Evolutionary conservation across 2,888 invertebrate genomes (phyloP), one percentile per base, ranked within the genome.

Genomic region (Melipona bicolor): DNA sequence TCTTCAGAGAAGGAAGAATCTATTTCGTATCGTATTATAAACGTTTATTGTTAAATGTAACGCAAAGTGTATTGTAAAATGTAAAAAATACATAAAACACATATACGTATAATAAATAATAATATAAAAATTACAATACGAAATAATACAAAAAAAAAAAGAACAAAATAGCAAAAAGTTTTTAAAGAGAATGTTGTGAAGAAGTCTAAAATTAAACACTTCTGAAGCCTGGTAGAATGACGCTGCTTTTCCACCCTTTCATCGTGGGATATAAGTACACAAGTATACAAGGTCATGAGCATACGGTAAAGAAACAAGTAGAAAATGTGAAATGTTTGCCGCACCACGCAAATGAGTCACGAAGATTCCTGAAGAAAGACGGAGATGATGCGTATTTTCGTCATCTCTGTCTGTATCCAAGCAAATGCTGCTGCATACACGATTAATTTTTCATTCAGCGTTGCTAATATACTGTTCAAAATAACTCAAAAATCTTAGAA

Each of bases 301-400:
- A 56, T 56, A 43, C 43, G 32, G 70, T n/a, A 56, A 73, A 70
- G 69, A 54, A 80, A 70, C 43, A 61, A 74, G 70, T 32, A 70
- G 59, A 59, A 65, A 78, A 67, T 43, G 59, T 56, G 61, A 81
- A 81, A 49, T 54, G 43, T 13, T 9, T 72, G 59, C 36, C 50
- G 56, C 21, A 54, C 62, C 49, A 79, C 81, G 79, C 81, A 62
- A 79, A 68, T 81, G 68, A 79, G 68, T 79, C 79, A 62, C 56
- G 80, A 52, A 15, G 13, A 54, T 54, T 72, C n/a, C 61, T 49
- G 32, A 61, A 78, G 54, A 68, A 54, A 61, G 81, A 62, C 49
- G 49, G 52, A 43, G 59, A 61, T 54, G 43, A 68, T 61, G 67
- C 50, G 56, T 32, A 24, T 21, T 59, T 36, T 56, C 59, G 27